Conservation (phyloP, 2,113 vertebrate species). For the Cinclus cinclus region DNA sequence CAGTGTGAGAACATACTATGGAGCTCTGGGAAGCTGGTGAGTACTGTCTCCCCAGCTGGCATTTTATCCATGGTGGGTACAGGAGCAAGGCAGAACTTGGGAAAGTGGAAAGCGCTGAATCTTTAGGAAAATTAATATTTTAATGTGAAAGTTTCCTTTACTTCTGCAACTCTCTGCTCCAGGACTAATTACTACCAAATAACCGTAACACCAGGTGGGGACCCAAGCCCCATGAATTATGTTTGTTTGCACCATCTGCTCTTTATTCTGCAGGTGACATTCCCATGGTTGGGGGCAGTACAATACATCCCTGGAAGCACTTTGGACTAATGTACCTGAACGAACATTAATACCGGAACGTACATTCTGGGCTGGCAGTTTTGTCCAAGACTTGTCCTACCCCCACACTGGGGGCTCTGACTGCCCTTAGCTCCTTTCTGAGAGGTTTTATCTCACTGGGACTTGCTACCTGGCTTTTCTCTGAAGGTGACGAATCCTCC, state of each 20-base stretch:
- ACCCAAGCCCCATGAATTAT: background rate
- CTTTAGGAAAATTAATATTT: background rate
- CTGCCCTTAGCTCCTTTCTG: background rate
- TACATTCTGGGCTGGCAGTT: background rate
- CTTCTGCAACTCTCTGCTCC: background rate
- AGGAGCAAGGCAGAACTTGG: background rate
- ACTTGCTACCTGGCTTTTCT: background rate
- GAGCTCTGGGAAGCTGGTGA: background rate
- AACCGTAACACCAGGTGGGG: background rate
- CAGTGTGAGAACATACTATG: background rate
- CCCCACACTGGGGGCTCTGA: rapidly evolving
- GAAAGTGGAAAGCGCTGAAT: background rate
- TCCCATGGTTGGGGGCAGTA: background rate
- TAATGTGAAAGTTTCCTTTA: background rate
- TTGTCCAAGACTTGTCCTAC: background rate
- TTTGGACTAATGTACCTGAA: background rate
- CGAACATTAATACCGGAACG: background rate
- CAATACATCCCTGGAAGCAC: background rate
- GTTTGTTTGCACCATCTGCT: slow-evolving; percentile 41
- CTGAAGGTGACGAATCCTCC: background rate
- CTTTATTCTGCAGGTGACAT: background rate
- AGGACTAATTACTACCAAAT: slow-evolving; percentile 33
- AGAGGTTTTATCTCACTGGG: background rate
- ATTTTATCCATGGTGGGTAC: background rate
- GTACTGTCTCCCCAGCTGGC: background rate